Evolutionary conservation across 2,888 invertebrate species (phyloP).

Genomic region (Dryadula phaetusa): DNA sequence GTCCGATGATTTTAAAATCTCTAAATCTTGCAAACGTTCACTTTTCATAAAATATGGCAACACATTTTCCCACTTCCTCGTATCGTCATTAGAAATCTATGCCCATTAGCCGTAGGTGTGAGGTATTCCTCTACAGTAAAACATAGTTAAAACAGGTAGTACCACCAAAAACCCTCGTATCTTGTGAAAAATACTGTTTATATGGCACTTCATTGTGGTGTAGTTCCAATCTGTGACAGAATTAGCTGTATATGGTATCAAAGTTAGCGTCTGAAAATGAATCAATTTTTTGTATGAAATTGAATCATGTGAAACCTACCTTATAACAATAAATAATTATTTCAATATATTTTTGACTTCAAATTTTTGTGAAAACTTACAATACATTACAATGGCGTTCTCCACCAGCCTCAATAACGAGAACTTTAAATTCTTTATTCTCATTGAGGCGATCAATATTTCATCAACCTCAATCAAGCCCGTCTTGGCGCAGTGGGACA

Average conservation of each 20-base stretch:
- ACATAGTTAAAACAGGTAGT: conserved; percentile 45
- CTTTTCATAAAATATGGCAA: conserved; percentile 51
- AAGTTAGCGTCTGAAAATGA: background rate
- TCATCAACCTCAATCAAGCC: no score
- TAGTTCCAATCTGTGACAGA: conserved; percentile 20
- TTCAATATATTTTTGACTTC: no score
- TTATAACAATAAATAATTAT: no score
- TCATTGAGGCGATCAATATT: conserved; percentile 51
- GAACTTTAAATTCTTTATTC: conserved; percentile 41
- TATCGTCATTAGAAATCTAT: conserved; percentile 41
- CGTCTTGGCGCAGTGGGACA: no score
- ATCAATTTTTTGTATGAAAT: background rate
- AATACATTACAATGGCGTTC: conserved; percentile 48
- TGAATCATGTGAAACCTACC: no score
- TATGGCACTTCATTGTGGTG: conserved; percentile 6
- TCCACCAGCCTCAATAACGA: conserved; percentile 53
- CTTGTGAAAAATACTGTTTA: background rate
- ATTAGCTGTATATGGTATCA: background rate
- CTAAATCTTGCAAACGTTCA: conserved; percentile 48
- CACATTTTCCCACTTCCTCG: conserved; percentile 50
- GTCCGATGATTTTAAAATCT: conserved; percentile 44
- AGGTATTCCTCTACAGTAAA: conserved; percentile 50
- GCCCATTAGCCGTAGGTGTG: conserved; percentile 52
- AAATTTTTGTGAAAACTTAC: conserved; percentile 38
- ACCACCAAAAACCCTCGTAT: conserved; percentile 22